Evolutionary conservation across 2,888 invertebrate species (phyloP), one percentile per base, ranked within the genome.

Genomic region (Mactromeris polynyma): DNA sequence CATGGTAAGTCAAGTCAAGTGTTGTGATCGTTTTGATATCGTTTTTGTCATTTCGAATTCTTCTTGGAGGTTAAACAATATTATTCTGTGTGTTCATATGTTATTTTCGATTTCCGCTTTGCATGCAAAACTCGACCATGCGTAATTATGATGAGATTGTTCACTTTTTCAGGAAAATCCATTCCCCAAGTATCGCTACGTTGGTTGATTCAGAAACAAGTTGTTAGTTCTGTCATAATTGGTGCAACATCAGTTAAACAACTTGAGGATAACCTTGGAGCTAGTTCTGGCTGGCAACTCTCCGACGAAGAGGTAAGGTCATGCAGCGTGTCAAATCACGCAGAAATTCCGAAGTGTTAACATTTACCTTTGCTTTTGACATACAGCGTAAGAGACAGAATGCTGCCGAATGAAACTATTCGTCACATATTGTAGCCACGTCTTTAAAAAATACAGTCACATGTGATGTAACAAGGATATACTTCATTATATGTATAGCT

Each of bases 261-360:
- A 88, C 91, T 96, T 38, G 95, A 94, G n/a, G 95, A 95, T 89
- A 95, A 96, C 87, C 93, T 96, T 92, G 94, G 92, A 2, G 95
- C 95, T 31, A 89, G 92, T 73, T 64, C 58, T 26, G 6, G 26
- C n/a, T n/a, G n/a, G n/a, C n/a, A n/a, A n/a, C n/a, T n/a, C n/a
- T 89, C 95, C 4, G 81, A 86, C 9, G 94, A 95, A 26, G 94
- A 96, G 94, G 95, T 95, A 86, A 79, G 86, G 46, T 14, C 46
- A 17, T 46, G n/a, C 42, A 17, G 21, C 33, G 26, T 38, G 1
- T 26, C 42, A 40, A 11, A 81, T 54, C 2, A 21, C 4, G 36
- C 38, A 36, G 17, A n/a, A 78, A 64, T 17, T 17, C 21, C 31
- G 9, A 26, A 64, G 9, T 64, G 21, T 46, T 17, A 46, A 46